A percentile compares a stretch with the other conserved stretches of the same genome.
phyloP scores from a whole-genome alignment of 1,140 invertebrate genomes.

The Halesus radiatus region DNA sequence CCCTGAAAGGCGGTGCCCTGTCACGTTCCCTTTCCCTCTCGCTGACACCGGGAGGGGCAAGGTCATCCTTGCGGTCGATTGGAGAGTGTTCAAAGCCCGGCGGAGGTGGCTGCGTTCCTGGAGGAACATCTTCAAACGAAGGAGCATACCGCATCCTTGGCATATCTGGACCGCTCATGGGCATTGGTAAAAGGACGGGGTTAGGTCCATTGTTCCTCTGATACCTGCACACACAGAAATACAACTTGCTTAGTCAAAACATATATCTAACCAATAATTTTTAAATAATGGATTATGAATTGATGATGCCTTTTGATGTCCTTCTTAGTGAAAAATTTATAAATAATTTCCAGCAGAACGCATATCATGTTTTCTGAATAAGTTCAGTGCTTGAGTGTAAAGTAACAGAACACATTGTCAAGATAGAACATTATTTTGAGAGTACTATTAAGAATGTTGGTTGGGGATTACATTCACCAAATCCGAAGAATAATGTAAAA shows the following conservation, averaged over 20 bases:
- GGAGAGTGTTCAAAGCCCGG: constrained; percentile 69
- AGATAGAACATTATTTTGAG: too few relatives aligned
- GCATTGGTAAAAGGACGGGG: constrained; percentile 17
- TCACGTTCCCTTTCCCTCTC: constrained; percentile 61
- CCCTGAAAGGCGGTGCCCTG: constrained; percentile 58
- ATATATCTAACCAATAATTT: too few relatives aligned
- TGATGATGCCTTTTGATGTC: too few relatives aligned
- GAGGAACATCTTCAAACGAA: constrained; percentile 67
- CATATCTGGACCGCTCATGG: constrained; percentile 60
- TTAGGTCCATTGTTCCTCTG: constrained; percentile 39
- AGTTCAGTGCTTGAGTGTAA: too few relatives aligned
- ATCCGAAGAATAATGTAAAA: too few relatives aligned
- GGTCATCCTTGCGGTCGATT: constrained; percentile 64
- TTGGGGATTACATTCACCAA: too few relatives aligned
- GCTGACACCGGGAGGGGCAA: constrained; percentile 61
- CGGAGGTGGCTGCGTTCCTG: constrained; percentile 69
- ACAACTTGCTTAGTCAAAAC: not conserved
- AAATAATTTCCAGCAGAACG: too few relatives aligned
- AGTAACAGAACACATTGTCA: too few relatives aligned
- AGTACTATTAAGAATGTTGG: too few relatives aligned
- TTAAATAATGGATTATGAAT: too few relatives aligned
- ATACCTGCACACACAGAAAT: constrained; percentile 34
- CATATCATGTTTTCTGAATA: too few relatives aligned
- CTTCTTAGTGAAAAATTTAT: too few relatives aligned
- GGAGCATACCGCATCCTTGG: constrained; percentile 64